Evolutionary conservation across 2,113 vertebrate species (phyloP), one percentile per base, ranked within the genome.

Genomic region (Pandion haliaetus): DNA sequence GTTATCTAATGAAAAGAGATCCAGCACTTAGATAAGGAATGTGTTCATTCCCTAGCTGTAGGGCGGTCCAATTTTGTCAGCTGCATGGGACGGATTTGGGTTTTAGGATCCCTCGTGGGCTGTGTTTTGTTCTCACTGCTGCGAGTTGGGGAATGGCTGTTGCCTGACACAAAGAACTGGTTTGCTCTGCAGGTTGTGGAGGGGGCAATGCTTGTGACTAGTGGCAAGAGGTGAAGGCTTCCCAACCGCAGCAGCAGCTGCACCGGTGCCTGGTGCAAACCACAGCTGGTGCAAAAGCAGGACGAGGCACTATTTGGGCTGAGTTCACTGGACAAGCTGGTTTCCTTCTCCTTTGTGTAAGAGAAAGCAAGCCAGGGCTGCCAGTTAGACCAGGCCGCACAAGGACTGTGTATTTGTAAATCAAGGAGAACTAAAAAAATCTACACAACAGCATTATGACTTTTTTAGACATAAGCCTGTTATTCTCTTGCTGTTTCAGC

Each of bases 181-280:
- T 76, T 82, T 79, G 65, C 1, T 0, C 28, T 24, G n/a, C 67
- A 55, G 55, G 15, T 7, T 78, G 32, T 38, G 78, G 26, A n/a
- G 58, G 36, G 40, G 40, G 7, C 2, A 2, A 12, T 34, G n/a
- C 24, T 17, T 44, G 70, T 12, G 58, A 4, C 36, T 62, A 23
- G 8, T 16, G 50, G 36, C 23, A 58, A 42, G 45, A n/a, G 14
- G 29, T 0, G 2, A 92, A 65, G 36, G 9, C 42, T 83, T 66
- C 6, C 8, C 24, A 19, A 3, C 18, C 2, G 1, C 38, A 47
- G 29, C 45, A 66, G 36, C 23, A 76, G 32, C n/a, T 1, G 1
- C 12, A 19, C 1, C 0, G 3, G 3, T 58, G 8, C 44, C n/a
- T 31, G 2, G 9, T 34, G 12, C 28, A 73, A 84, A 69, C 45